Base-by-base conservation (phyloP, 1,140 invertebrate species). In the Meloidogyne hapla region DNA sequence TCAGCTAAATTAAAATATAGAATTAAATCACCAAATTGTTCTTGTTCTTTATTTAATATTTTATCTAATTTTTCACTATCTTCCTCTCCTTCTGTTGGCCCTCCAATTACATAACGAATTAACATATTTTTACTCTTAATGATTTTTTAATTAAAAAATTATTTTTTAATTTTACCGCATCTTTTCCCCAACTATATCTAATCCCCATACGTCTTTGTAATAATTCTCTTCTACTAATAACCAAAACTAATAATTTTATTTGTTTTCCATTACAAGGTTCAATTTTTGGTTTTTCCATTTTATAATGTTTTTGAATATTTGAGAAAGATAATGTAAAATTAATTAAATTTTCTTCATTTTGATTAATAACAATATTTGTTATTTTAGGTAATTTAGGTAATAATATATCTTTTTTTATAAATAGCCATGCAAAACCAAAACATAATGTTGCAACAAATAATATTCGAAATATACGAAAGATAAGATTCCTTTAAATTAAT, bases 241-340 rank as follows among this genome's bases (percentile, higher is more conserved):
- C 70, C 9, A 73, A n/a, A 28, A 73, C 56, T 8, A 73, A 33
- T 23, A 73, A n/a, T 64, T 73, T 73, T 73, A 63, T 73, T 23
- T 28, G 48, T 23, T 13, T 62, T 28, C 48, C 18, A n/a, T n/a
- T 56, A 56, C 48, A 56, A 6, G 8, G 6, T n/a, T 56, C 2
- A n/a, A 56, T 5, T 56, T n/a, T n/a, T n/a, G 48, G 48, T n/a
- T 56, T 4, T 56, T 56, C 15, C 48, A 56, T 56, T 56, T 56
- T 13, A 56, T 56, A 56, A 56, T n/a, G 48, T 56, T n/a, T 56
- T n/a, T n/a, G 48, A 56, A n/a, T n/a, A 56, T 56, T 56, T 6
- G 15, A 56, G 6, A 56, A 56, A 15, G 18, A 3, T n/a, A 56
- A 56, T n/a, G 48, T 56, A 56, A 56, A 56, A 56, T n/a, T n/a